Base-by-base conservation (phyloP, 2,888 invertebrate genomes). In the Neria commutata region DNA sequence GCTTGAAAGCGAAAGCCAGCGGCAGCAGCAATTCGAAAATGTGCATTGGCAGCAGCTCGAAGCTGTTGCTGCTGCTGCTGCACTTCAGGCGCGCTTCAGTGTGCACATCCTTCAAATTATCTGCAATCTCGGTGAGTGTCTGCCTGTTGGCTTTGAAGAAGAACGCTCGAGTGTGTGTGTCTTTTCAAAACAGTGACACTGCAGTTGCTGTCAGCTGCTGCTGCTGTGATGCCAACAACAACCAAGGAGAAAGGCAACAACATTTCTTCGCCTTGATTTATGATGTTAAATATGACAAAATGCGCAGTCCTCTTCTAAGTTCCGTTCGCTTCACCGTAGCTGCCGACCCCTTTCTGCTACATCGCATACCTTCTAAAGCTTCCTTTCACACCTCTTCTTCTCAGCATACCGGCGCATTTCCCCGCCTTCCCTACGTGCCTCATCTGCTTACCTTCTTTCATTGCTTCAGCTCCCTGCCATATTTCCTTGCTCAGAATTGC, bases 141-240 rank as follows among this genome's bases (percentile, higher is more conserved):
- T 34, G 2, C n/a, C 19, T 49, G 26, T 49, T 25, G 25, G 49
- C 14, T 19, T 21, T 10, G 1, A 11, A 47, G 24, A 11, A 34
- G 14, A 34, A 34, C n/a, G 34, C n/a, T 34, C n/a, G n/a, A n/a
- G n/a, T n/a, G n/a, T n/a, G n/a, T n/a, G n/a, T n/a, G n/a, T n/a
- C n/a, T n/a, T n/a, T 37, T 8, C n/a, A 4, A 37, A 56, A 56
- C 56, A 60, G 51, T 58, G 63, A 58, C 59, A 65, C 60, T 72
- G 76, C 69, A 69, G 67, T 65, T 65, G 67, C 73, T 75, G 76
- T 75, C 75, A 69, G 66, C 67, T 68, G 67, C 67, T 65, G 65
- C 63, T 62, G 64, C 29, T 33, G 46, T 50, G 49, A 53, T 49
- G 48, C 40, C 37, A 33, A 33, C 10, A 33, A 8, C 33, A 14